These are phyloP conservation scores for Naja naja DNA, from an alignment of 2,113 vertebrate genomes.

Conservation along the genomic window DNA sequence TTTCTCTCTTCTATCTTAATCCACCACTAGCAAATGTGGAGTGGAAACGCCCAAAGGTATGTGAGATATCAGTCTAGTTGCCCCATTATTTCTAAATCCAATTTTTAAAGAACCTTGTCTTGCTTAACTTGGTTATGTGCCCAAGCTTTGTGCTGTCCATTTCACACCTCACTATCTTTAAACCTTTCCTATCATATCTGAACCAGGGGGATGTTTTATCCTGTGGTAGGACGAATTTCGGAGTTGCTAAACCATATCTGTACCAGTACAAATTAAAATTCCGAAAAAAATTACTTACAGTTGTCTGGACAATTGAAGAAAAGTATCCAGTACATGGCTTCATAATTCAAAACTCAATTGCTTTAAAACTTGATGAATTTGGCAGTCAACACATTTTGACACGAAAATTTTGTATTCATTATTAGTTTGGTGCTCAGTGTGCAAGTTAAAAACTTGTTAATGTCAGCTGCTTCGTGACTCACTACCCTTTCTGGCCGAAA, in stretches of 20 bases:
- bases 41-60: conserved; percentile 91
- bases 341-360: not conserved
- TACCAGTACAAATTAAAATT: not conserved
- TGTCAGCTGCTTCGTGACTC: not conserved
- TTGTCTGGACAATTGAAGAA: not conserved
- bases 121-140: not conserved
- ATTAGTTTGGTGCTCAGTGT: not conserved
- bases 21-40: conserved; percentile 71
- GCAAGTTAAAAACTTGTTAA: not conserved
- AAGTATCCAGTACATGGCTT: not conserved
- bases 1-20: conserved; percentile 81
- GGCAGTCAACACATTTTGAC: not conserved
- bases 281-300: not conserved
- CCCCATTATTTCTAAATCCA: not conserved
- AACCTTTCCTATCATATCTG: not conserved
- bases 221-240: not conserved
- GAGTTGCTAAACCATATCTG: not conserved
- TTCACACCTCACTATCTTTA: not conserved
- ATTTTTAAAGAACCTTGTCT: not conserved
- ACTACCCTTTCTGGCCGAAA: not conserved
- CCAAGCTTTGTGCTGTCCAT: not conserved
- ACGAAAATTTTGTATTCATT: not conserved
- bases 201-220: not conserved
- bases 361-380: not conserved
- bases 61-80: not conserved